A percentile compares a stretch with the other conserved stretches of the same genome.
These are phyloP conservation scores for Callyntrura sp. DNA, from an alignment of 2,888 invertebrate genomes.

Conservation along the genomic window DNA sequence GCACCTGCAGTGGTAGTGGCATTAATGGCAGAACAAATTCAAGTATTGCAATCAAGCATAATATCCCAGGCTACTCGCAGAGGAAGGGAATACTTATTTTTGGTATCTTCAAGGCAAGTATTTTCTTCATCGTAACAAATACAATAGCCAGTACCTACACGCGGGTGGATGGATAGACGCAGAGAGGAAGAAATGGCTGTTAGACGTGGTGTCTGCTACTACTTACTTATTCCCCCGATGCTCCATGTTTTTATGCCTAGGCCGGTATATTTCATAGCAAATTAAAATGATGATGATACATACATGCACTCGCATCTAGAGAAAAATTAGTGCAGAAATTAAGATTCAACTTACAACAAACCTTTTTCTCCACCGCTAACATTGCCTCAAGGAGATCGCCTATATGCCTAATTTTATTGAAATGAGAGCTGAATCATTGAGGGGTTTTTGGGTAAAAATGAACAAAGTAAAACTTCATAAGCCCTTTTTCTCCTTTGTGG, in stretches of 20 bases:
- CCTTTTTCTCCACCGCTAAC: constrained; percentile 28
- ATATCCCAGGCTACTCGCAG: constrained; percentile 24
- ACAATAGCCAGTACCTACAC: neutral
- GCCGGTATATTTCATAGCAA: neutral
- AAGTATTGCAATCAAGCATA: constrained; percentile 53
- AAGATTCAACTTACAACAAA: constrained; percentile 42
- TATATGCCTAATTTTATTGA: constrained; percentile 58
- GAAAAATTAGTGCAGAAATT: constrained; percentile 72
- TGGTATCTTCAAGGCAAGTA: constrained; percentile 55
- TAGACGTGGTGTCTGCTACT: constrained; percentile 15
- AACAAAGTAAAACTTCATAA: neutral
- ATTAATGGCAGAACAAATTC: constrained; percentile 51
- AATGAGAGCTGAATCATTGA: constrained; percentile 32
- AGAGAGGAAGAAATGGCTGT: constrained; percentile 4
- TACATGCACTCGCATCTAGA: neutral
- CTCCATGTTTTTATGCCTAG: neutral
- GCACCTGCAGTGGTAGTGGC: constrained; percentile 46
- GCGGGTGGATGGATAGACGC: neutral
- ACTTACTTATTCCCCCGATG: neutral
- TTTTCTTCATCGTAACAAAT: neutral
- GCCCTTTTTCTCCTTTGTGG: too few species aligned
- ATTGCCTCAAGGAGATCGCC: constrained; percentile 45
- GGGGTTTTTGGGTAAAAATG: neutral
- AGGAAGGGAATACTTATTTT: constrained; percentile 41
- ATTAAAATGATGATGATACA: neutral